A percentile compares a stretch with the other conserved stretches of the same genome.
Evolutionary conservation across 2,797 vertebrate species (phyloP).

Genomic region (Hippopotamyrus pictus): DNA sequence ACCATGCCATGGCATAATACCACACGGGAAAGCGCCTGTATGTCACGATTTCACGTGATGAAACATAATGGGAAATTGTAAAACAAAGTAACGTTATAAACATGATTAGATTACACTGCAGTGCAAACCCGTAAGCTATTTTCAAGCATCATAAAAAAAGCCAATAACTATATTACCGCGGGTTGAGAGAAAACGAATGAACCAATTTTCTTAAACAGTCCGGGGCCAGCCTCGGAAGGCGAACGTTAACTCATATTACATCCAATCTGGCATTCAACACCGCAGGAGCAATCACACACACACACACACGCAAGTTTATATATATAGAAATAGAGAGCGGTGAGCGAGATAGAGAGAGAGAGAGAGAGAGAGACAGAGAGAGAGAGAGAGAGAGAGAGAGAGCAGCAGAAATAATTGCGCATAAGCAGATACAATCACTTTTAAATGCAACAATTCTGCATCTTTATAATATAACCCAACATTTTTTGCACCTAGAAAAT

Average conservation of each 20-base stretch:
- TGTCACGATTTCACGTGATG: constrained; percentile 51
- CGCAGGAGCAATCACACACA: background rate
- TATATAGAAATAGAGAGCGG: background rate
- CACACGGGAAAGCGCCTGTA: constrained; percentile 23
- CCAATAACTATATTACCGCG: constrained; percentile 58
- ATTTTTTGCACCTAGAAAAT: background rate
- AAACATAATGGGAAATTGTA: constrained; percentile 58
- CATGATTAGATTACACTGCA: constrained; percentile 61
- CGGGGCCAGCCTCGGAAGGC: constrained; percentile 28
- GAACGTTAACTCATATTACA: background rate
- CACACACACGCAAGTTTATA: background rate
- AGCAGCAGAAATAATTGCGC: background rate
- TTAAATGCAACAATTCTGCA: background rate
- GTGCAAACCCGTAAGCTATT: constrained; percentile 55
- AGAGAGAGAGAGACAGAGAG: background rate
- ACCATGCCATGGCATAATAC: background rate
- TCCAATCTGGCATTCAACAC: background rate
- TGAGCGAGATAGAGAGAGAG: background rate
- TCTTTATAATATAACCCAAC: background rate
- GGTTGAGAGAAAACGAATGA: constrained; percentile 57
- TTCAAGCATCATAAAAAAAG: constrained; percentile 55
- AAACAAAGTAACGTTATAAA: constrained; percentile 60
- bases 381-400: background rate
- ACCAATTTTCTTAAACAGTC: constrained; percentile 59
- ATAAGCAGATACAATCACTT: background rate